Conservation (phyloP, 92 coral and sea anemone genomes). For the Meandrina meandrites region DNA sequence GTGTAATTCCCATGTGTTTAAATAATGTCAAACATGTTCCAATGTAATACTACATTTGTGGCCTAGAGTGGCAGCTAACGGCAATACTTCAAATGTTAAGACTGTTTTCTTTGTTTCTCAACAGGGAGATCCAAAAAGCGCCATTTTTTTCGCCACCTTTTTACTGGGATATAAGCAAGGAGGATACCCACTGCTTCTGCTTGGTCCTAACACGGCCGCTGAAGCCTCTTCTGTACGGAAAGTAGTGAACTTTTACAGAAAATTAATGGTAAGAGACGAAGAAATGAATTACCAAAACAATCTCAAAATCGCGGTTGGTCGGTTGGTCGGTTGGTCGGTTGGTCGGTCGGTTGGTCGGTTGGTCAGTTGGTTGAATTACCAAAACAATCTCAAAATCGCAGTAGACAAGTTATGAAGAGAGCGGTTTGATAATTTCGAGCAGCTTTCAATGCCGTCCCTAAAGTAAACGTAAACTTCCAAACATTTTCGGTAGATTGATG, state of each 20-base stretch:
- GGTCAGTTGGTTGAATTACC: too few species aligned
- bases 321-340: too few species aligned
- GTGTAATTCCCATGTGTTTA: too few species aligned
- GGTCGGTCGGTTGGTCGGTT: too few species aligned
- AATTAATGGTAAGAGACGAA: slow-evolving; percentile 27
- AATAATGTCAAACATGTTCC: too few species aligned
- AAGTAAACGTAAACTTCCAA: neutral
- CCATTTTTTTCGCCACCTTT: neutral
- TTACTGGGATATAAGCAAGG: neutral
- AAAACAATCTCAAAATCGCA: neutral
- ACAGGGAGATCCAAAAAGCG: neutral
- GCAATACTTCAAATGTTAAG: too few species aligned
- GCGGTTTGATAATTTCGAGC: neutral
- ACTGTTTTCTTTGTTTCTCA: neutral
- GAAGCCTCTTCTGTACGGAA: slow-evolving; percentile 16
- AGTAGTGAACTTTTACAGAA: neutral
- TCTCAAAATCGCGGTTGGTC: too few species aligned
- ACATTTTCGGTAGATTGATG: too few species aligned
- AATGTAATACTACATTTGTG: too few species aligned
- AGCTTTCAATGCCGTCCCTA: neutral
- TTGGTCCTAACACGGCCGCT: slow-evolving; percentile 3
- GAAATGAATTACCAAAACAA: neutral
- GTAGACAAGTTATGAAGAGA: neutral
- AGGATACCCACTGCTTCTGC: neutral
- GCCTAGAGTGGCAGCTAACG: too few species aligned